These are phyloP conservation scores for Ptyas mucosa DNA, from an alignment of 2,113 vertebrate genomes.

Conservation along the genomic window DNA sequence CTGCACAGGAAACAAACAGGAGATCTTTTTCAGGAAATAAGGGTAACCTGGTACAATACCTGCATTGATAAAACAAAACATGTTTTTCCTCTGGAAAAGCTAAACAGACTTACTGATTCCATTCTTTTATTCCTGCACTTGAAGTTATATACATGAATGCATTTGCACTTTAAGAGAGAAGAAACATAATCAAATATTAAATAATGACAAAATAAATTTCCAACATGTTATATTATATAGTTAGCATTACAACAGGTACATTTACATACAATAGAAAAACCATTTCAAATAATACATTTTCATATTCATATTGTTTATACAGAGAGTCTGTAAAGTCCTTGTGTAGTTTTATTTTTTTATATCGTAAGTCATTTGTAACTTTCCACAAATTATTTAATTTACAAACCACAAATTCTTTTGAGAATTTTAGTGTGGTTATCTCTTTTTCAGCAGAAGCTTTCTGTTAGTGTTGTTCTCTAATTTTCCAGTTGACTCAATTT, in stretches of 20 bases:
- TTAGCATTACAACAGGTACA: not conserved
- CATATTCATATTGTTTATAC: not conserved
- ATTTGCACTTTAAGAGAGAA: fast-evolving
- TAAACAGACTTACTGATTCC: not conserved
- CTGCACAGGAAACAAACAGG: constrained; percentile 12
- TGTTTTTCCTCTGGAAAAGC: not conserved
- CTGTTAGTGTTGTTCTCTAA: not conserved
- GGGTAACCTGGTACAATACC: constrained; percentile 21
- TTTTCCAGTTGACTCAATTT: not conserved
- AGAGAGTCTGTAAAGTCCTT: not conserved
- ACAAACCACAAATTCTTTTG: not conserved
- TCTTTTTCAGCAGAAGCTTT: not conserved
- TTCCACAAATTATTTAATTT: not conserved
- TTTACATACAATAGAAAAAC: not conserved
- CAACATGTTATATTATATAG: not conserved
- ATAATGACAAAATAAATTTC: not conserved
- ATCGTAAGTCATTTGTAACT: not conserved
- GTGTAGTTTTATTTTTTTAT: not conserved
- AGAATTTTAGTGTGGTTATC: not conserved
- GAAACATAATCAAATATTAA: not conserved
- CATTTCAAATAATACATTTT: not conserved
- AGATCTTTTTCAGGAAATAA: constrained; percentile 16
- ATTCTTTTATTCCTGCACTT: not conserved
- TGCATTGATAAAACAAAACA: not conserved
- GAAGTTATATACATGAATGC: not conserved